Evolutionary conservation across 2,797 vertebrate genomes (phyloP).

Genomic region (Aeoliscus strigatus): DNA sequence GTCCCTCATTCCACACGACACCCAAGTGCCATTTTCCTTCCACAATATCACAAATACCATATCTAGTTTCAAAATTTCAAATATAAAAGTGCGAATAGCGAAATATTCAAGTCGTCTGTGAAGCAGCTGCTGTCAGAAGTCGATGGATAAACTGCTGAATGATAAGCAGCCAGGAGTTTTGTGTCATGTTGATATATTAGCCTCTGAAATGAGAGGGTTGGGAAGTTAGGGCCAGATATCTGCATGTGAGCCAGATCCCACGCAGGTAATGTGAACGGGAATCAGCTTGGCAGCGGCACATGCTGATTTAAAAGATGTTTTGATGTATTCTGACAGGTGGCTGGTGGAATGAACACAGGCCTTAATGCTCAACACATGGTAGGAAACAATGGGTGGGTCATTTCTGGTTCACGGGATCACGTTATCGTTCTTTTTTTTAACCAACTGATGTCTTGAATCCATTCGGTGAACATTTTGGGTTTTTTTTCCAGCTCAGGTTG

Average conservation of each 20-base stretch:
- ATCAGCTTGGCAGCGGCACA: slow-evolving; percentile 40
- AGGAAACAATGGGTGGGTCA: slow-evolving; percentile 16
- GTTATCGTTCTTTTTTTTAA: neutral
- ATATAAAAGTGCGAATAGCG: too few relatives aligned
- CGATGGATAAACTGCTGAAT: slow-evolving; percentile 27
- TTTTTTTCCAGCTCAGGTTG: too few relatives aligned
- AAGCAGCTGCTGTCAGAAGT: slow-evolving; percentile 32
- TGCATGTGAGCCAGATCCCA: slow-evolving; percentile 36
- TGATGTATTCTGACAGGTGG: slow-evolving; percentile 49
- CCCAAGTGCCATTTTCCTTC: too few relatives aligned
- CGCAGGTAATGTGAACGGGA: slow-evolving; percentile 30
- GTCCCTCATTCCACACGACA: too few relatives aligned
- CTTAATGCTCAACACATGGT: slow-evolving; percentile 44
- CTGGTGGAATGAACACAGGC: slow-evolving; percentile 16
- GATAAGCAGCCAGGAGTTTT: slow-evolving; percentile 48
- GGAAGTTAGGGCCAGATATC: slow-evolving; percentile 39
- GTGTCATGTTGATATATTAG: slow-evolving; percentile 56
- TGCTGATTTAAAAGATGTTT: slow-evolving; percentile 37
- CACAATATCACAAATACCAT: too few relatives aligned
- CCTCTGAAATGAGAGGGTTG: slow-evolving; percentile 45
- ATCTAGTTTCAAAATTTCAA: too few relatives aligned
- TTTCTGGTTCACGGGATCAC: slow-evolving; percentile 18
- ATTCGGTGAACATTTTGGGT: too few relatives aligned
- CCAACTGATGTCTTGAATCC: too few relatives aligned
- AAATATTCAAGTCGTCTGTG: slow-evolving; percentile 13